Conservation (phyloP, 2,888 invertebrate species). For the Geotrupes spiniger region DNA sequence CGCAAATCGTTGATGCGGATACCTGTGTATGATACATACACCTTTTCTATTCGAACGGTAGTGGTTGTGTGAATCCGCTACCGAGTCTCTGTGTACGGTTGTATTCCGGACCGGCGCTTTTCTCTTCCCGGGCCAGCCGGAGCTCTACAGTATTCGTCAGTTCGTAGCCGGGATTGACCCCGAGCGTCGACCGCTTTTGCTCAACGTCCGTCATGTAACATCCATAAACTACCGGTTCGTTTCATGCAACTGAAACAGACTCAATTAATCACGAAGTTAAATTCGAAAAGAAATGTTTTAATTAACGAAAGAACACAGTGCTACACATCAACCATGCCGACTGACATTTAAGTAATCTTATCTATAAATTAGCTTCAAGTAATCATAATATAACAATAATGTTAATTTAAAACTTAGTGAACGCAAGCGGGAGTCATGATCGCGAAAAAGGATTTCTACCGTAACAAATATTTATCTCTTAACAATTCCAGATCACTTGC, state of each 20-base stretch:
- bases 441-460: too few relatives aligned
- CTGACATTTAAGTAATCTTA: not conserved
- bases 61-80: slow-evolving; percentile 1
- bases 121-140: slow-evolving; percentile 49
- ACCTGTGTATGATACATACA: slow-evolving; percentile 18
- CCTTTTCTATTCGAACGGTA: slow-evolving; percentile 15
- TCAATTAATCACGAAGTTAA: slow-evolving; percentile 1
- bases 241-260: not conserved
- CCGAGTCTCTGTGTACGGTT: slow-evolving; percentile 27
- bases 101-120: slow-evolving; percentile 54
- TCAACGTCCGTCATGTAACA: slow-evolving; percentile 13
- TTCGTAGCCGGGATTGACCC: slow-evolving; percentile 44
- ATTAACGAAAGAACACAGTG: not conserved
- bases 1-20: slow-evolving; percentile 8
- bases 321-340: not conserved
- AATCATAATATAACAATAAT: too few relatives aligned
- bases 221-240: slow-evolving; percentile 1
- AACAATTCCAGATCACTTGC: too few relatives aligned
- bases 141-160: slow-evolving; percentile 38
- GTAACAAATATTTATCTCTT: too few relatives aligned
- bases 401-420: too few relatives aligned
- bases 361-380: slow-evolving; percentile 9
- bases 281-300: not conserved
- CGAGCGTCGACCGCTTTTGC: slow-evolving; percentile 32
- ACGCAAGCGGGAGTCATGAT: too few relatives aligned